These are phyloP conservation scores for Torymus tubicola DNA, from an alignment of 2,888 invertebrate species.

Conservation along the genomic window DNA sequence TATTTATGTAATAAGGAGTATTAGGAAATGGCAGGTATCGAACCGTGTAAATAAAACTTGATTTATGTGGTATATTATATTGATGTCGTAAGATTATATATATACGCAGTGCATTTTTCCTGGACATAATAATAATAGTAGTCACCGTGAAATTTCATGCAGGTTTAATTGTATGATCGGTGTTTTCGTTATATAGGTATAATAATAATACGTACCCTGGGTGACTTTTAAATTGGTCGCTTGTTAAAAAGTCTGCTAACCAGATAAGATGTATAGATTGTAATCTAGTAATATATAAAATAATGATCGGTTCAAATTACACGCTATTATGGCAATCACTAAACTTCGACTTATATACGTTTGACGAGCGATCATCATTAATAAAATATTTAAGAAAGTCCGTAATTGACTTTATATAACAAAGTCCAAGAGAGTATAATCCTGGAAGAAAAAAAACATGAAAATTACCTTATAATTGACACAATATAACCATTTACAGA, in stretches of 20 bases:
- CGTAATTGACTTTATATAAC: neutral
- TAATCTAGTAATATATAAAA: conserved; percentile 19
- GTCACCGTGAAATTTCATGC: too few species aligned
- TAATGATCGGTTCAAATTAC: conserved; percentile 41
- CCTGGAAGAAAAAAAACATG: conserved; percentile 1
- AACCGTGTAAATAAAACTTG: too few species aligned
- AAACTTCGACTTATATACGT: conserved; percentile 1
- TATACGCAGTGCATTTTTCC: too few species aligned
- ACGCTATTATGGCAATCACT: conserved; percentile 11
- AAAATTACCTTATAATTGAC: neutral
- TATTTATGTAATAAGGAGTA: too few species aligned
- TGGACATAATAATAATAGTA: too few species aligned
- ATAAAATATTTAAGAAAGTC: neutral
- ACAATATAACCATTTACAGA: neutral
- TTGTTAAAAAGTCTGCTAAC: conserved; percentile 4
- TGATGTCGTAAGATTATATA: too few species aligned
- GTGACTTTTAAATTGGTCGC: conserved; percentile 7
- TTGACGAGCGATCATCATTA: conserved; percentile 7
- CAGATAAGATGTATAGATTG: conserved; percentile 5
- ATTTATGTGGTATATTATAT: too few species aligned
- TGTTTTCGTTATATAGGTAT: neutral
- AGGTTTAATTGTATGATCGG: too few species aligned
- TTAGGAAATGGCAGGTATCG: too few species aligned
- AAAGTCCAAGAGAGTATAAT: neutral
- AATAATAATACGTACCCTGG: conserved; percentile 10